Percentiles rank a stretch among this genome's conserved stretches.
phyloP scores from a whole-genome alignment of 2,888 invertebrate genomes.

The Cheiracanthium punctorium region DNA sequence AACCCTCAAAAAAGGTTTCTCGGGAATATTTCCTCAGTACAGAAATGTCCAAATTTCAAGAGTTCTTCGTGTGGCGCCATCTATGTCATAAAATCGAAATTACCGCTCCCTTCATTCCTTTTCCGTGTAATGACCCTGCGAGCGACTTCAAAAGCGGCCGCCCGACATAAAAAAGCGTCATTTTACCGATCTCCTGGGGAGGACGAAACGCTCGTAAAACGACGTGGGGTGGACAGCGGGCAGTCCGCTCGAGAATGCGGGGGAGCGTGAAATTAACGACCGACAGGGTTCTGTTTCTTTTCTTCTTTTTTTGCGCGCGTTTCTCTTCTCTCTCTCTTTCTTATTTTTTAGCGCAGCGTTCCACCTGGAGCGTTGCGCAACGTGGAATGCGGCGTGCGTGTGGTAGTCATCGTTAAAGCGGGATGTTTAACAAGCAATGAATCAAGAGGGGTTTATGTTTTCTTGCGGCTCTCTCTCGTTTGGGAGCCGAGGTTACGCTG shows the following conservation, averaged over 20 bases:
- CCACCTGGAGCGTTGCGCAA: neutral
- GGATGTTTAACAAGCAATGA: constrained; percentile 24
- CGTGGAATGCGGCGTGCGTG: neutral
- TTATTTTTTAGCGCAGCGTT: too few species aligned
- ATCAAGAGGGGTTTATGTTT: constrained; percentile 9
- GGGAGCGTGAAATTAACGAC: constrained; percentile 59
- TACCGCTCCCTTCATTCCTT: neutral
- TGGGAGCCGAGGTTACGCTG: neutral
- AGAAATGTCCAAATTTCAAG: too few species aligned
- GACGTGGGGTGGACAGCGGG: constrained; percentile 57
- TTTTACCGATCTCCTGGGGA: constrained; percentile 39
- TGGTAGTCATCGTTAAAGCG: constrained; percentile 10
- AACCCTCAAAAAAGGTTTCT: too few species aligned
- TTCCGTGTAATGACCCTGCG: constrained; percentile 51
- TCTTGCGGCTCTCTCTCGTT: neutral
- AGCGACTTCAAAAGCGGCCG: constrained; percentile 52
- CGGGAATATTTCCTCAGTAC: too few species aligned
- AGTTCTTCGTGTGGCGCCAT: constrained; percentile 19
- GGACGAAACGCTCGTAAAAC: constrained; percentile 45
- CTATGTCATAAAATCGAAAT: neutral
- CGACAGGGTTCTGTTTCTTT: neutral
- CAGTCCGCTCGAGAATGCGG: constrained; percentile 24
- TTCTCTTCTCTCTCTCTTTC: neutral
- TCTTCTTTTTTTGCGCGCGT: neutral
- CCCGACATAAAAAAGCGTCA: constrained; percentile 62